phyloP scores from a whole-genome alignment of 2,113 vertebrate species.

The Channa argus region DNA sequence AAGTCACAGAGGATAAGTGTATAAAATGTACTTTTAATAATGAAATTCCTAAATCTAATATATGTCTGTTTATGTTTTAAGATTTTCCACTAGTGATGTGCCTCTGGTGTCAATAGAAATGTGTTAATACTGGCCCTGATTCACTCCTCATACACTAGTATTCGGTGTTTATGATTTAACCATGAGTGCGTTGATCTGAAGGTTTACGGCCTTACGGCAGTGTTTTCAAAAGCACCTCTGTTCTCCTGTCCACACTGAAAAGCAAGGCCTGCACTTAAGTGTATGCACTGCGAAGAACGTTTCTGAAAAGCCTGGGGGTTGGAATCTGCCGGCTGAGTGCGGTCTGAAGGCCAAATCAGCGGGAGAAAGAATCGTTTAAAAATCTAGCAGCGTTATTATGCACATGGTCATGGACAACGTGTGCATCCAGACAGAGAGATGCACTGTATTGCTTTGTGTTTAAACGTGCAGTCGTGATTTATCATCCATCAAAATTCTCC shows the following conservation, averaged over 20 bases:
- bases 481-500: conserved; percentile 1
- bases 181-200: conserved; percentile 1
- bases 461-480: conserved; percentile 9
- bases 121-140: background rate
- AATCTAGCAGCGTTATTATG: conserved; percentile 4
- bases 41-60: background rate
- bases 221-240: background rate
- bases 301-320: conserved; percentile 29
- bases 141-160: background rate
- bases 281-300: background rate
- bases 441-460: background rate
- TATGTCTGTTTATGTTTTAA: background rate
- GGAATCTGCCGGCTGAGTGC: conserved; percentile 27
- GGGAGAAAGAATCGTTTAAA: conserved; percentile 23
- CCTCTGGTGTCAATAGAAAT: too few species aligned
- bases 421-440: background rate
- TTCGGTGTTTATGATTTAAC: background rate
- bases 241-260: conserved; percentile 14
- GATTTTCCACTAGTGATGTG: background rate
- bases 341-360: conserved; percentile 29
- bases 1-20: too few species aligned
- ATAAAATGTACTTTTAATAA: background rate
- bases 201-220: background rate
- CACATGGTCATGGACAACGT: background rate
- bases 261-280: conserved; percentile 30